A percentile compares a stretch with the other conserved stretches of the same genome.
Evolutionary conservation across 2,888 invertebrate species (phyloP).

Genomic region (Aphidius colemani): DNA sequence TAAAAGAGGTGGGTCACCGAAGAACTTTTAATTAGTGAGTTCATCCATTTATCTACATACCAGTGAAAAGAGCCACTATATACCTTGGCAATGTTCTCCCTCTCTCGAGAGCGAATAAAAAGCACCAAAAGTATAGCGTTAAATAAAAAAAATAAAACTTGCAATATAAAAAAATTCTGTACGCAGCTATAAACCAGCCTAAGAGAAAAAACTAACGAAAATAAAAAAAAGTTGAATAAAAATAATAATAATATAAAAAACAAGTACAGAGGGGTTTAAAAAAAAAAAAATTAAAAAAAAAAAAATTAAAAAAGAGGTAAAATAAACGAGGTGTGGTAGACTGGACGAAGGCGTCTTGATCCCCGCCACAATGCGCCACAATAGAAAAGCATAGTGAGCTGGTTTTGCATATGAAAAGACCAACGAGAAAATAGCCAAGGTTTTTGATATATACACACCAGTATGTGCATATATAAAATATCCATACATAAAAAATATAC

Average conservation of each 20-base stretch:
- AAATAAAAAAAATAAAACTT: conserved; percentile 23
- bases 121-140: conserved; percentile 25
- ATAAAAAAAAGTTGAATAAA: conserved; percentile 15
- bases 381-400: conserved; percentile 47
- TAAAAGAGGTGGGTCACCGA: conserved; percentile 22
- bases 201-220: conserved; percentile 22
- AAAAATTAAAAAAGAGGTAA: conserved; percentile 40
- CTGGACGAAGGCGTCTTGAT: conserved; percentile 50
- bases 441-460: conserved; percentile 23
- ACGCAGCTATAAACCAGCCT: conserved; percentile 6
- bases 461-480: conserved; percentile 21
- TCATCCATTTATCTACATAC: conserved; percentile 50
- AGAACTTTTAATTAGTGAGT: conserved; percentile 55
- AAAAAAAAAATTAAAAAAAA: conserved; percentile 31
- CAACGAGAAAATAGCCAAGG: conserved; percentile 34
- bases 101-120: conserved; percentile 25
- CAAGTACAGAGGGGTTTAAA: too few species aligned
- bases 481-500: conserved; percentile 7
- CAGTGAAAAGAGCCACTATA: conserved; percentile 40
- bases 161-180: conserved; percentile 22
- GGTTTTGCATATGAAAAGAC: conserved; percentile 58
- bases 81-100: conserved; percentile 17
- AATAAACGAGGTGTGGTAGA: conserved; percentile 54
- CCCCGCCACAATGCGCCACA: conserved; percentile 51
- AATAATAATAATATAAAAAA: conserved; percentile 21